Evolutionary conservation across 2,113 vertebrate species (phyloP).

Genomic region (Ranitomeya variabilis): DNA sequence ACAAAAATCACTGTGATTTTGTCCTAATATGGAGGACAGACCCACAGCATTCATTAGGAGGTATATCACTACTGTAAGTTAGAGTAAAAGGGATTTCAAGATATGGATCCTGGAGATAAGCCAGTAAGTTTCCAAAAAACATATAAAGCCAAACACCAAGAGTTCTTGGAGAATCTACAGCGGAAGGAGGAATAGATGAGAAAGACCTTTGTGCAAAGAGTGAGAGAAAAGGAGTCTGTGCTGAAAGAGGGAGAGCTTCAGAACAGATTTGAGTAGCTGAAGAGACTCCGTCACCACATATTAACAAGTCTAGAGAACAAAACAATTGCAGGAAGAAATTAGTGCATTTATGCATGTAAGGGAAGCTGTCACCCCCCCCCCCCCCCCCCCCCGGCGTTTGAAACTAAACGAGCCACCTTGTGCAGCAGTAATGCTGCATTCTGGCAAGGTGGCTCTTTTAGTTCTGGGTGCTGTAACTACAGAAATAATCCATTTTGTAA

Average conservation of each 20-base stretch:
- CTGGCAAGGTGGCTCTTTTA: no score
- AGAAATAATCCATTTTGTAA: no score
- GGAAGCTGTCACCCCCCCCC: no score
- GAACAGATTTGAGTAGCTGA: no score
- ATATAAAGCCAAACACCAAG: conserved; percentile 84
- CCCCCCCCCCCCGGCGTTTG: no score
- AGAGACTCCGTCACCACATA: no score
- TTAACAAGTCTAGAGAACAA: no score
- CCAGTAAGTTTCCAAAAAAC: conserved; percentile 86
- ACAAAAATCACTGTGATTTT: conserved; percentile 92
- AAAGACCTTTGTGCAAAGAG: conserved; percentile 85
- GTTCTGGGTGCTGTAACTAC: no score
- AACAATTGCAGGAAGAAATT: no score
- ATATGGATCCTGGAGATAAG: conserved; percentile 80
- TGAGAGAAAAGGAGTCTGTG: conserved; percentile 86
- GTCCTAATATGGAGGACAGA: conserved; percentile 95
- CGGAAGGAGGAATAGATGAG: conserved; percentile 89
- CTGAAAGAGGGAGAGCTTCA: conserved; percentile 87
- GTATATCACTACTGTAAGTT: conserved; percentile 86
- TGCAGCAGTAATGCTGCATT: no score
- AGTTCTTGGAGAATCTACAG: conserved; percentile 85
- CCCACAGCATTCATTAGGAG: conserved; percentile 84
- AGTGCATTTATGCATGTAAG: no score
- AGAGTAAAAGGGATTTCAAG: conserved; percentile 87
- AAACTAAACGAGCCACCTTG: no score